Percentiles rank a stretch among this genome's conserved stretches.
These are phyloP conservation scores for Harlomillsia oculata DNA, from an alignment of 1,140 invertebrate genomes.

Conservation along the genomic window DNA sequence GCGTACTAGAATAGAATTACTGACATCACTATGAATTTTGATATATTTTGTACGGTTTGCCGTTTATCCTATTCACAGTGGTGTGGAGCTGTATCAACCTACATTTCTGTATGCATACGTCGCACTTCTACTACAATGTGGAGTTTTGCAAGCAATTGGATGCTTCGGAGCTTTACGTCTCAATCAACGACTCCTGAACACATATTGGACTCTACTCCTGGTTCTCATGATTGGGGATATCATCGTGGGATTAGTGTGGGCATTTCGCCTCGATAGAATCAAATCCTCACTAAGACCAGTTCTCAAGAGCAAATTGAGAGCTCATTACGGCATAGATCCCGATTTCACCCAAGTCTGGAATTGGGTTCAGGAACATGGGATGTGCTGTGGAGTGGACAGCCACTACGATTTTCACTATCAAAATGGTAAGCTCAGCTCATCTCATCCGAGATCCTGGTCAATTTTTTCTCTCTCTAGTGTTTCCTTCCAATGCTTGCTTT, in stretches of 20 bases:
- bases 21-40: too few relatives aligned
- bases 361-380: slow-evolving; percentile 59
- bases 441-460: background rate
- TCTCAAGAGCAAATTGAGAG: slow-evolving; percentile 49
- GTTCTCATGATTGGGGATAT: slow-evolving; percentile 71
- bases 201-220: slow-evolving; percentile 72
- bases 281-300: slow-evolving; percentile 58
- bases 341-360: slow-evolving; percentile 72
- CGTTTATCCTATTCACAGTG: slow-evolving; percentile 32
- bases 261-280: slow-evolving; percentile 67
- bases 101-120: slow-evolving; percentile 74
- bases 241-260: slow-evolving; percentile 74
- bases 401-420: slow-evolving; percentile 51
- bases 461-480: background rate
- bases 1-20: too few relatives aligned
- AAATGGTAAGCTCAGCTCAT: slow-evolving; percentile 19
- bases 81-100: slow-evolving; percentile 55
- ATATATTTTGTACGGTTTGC: too few relatives aligned
- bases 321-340: slow-evolving; percentile 58
- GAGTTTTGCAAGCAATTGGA: slow-evolving; percentile 42
- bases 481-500: too few relatives aligned
- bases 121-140: slow-evolving; percentile 59
- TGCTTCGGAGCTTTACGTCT: slow-evolving; percentile 69
- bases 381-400: slow-evolving; percentile 67
- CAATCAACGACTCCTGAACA: slow-evolving; percentile 66